Evolutionary conservation across 2,797 vertebrate species (phyloP), one percentile per base, ranked within the genome.

Genomic region (Gouania willdenowi): DNA sequence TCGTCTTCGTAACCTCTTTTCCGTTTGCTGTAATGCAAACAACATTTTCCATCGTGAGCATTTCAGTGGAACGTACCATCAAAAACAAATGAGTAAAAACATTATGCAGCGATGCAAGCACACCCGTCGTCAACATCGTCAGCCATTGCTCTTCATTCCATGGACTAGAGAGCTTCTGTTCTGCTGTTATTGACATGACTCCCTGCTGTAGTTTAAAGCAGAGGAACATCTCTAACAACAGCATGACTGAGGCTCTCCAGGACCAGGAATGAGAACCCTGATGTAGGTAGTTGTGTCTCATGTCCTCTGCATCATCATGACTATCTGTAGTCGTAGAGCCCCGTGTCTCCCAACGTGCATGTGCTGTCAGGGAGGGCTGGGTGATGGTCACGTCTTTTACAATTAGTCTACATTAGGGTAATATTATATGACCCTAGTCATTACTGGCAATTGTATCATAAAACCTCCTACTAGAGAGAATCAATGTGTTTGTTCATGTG

Each of bases 1-100:
- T 94, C 92, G 13, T 96, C 93, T 79, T 99, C 94, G 57, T 91
- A 94, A 34, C 93, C 93, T 72, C 93, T 88, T 58, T 94, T 97
- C 66, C 94, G 92, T 88, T 92, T 97, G 66, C 95, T 98, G 80
- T 35, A 3, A 63, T 21, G 45, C 17, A 61, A 3, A 32, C 41
- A 29, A 44, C 3, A 10, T 14, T 20, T 6, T 10, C 4, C 8
- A 15, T 1, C 3, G 7, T 30, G 4, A 48, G 33, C 3, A 5
- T 25, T 5, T 20, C 19, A 38, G 5, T 5, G 7, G 8, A 8
- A 8, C n/a, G n/a, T n/a, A n/a, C n/a, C n/a, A n/a, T n/a, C n/a
- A n/a, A n/a, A n/a, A n/a, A n/a, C n/a, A n/a, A n/a, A n/a, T n/a
- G n/a, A n/a, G n/a, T n/a, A n/a, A n/a, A n/a, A n/a, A n/a, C n/a